Evolutionary conservation across 1,140 invertebrate genomes (phyloP).

Genomic region (Maniola jurtina): DNA sequence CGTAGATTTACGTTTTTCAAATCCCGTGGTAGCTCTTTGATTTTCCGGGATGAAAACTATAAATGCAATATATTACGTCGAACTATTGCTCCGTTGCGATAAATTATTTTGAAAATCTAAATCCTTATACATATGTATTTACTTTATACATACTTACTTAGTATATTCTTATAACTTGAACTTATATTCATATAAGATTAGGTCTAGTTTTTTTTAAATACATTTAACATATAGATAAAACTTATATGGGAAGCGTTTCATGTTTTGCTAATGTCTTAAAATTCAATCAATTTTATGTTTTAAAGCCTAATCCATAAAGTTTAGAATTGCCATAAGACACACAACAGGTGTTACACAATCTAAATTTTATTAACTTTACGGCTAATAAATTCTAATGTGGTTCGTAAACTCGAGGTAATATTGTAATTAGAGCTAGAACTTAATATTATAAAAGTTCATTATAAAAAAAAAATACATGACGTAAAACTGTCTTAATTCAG

Average conservation of each 20-base stretch:
- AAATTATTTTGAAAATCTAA: no score
- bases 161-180: no score
- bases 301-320: not conserved
- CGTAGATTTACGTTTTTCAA: no score
- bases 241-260: not conserved
- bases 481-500: not conserved
- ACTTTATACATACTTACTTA: no score
- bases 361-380: slow-evolving; percentile 27
- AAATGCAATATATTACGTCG: no score
- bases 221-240: not conserved
- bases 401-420: slow-evolving; percentile 24
- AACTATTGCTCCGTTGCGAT: no score
- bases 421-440: slow-evolving; percentile 26
- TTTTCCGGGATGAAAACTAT: no score
- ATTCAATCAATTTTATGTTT: not conserved
- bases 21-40: no score
- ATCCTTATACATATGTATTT: no score
- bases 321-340: slow-evolving; percentile 18
- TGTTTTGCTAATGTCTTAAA: not conserved
- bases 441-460: slow-evolving; percentile 18
- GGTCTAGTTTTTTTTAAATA: not conserved
- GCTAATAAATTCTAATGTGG: slow-evolving; percentile 28
- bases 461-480: not conserved
- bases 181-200: no score
- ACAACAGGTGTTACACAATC: slow-evolving; percentile 15